These are phyloP conservation scores for Zaprionus ornatus DNA, from an alignment of 1,140 invertebrate species.

Conservation along the genomic window DNA sequence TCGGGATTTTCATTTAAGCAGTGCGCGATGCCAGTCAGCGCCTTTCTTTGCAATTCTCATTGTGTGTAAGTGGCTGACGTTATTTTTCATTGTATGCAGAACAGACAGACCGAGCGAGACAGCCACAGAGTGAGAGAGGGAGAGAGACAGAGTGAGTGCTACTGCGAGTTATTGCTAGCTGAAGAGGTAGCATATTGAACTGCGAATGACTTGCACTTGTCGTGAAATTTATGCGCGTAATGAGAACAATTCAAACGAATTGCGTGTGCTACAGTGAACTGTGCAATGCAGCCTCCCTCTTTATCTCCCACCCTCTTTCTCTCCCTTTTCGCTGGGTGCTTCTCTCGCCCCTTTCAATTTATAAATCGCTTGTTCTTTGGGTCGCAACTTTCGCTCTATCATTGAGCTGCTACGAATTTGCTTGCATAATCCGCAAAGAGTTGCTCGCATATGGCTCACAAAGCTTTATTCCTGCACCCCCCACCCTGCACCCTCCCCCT, in stretches of 20 bases:
- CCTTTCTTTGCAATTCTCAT: slow-evolving; percentile 47
- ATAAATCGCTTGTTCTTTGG: neutral
- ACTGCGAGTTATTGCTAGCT: slow-evolving; percentile 3
- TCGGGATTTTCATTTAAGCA: slow-evolving; percentile 44
- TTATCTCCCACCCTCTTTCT: neutral
- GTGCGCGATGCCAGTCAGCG: neutral
- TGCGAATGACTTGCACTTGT: slow-evolving; percentile 32
- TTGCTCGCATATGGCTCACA: neutral
- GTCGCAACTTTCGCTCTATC: neutral
- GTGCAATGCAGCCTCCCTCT: neutral
- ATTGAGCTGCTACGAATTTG: slow-evolving; percentile 1
- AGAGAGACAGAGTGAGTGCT: neutral
- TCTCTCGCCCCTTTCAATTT: neutral
- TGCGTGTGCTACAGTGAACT: slow-evolving; percentile 11
- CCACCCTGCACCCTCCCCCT: no score
- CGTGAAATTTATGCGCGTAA: slow-evolving; percentile 40
- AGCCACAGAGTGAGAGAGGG: neutral
- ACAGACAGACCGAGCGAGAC: neutral
- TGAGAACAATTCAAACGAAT: slow-evolving; percentile 12
- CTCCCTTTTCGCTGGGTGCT: neutral
- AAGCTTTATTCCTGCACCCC: neutral
- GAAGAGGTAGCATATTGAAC: slow-evolving; percentile 25
- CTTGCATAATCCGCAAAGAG: slow-evolving; percentile 3
- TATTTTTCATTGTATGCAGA: slow-evolving; percentile 34
- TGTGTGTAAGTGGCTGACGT: slow-evolving; percentile 62